These are phyloP conservation scores for Spodoptera litura DNA, from an alignment of 1,140 invertebrate species.

Conservation along the genomic window DNA sequence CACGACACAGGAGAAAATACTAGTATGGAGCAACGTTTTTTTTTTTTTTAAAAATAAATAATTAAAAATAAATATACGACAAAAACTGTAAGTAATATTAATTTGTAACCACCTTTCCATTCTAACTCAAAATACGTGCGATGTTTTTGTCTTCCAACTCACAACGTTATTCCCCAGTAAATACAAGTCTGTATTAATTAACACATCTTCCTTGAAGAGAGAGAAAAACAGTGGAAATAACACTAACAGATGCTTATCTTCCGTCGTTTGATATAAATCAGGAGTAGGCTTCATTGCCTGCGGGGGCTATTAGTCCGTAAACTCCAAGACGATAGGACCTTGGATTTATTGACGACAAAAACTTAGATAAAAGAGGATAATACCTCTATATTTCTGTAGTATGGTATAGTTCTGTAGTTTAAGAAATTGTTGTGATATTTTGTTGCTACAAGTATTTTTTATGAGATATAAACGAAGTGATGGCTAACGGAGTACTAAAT, in stretches of 20 bases:
- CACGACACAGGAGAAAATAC: too few relatives aligned
- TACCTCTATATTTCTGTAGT: not conserved
- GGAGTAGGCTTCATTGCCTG: slow-evolving; percentile 10
- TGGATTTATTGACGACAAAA: slow-evolving; percentile 9
- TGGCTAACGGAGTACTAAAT: too few relatives aligned
- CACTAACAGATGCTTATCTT: slow-evolving; percentile 15
- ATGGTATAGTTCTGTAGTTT: not conserved
- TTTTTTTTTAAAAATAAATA: too few relatives aligned
- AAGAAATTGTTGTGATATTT: too few relatives aligned
- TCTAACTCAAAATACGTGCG: too few relatives aligned
- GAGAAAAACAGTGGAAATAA: slow-evolving; percentile 1
- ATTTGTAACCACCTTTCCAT: too few relatives aligned
- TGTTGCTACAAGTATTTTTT: too few relatives aligned
- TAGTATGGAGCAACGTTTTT: too few relatives aligned
- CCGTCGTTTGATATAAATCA: slow-evolving; percentile 13
- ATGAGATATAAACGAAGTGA: too few relatives aligned
- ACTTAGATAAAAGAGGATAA: slow-evolving; percentile 22
- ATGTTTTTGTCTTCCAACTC: too few relatives aligned
- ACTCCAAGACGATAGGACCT: not conserved
- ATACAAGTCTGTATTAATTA: not conserved
- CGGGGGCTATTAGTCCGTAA: slow-evolving; percentile 8
- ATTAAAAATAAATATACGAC: too few relatives aligned
- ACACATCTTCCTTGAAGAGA: not conserved
- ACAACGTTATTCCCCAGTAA: not conserved
- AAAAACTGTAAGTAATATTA: too few relatives aligned